Evolutionary conservation across 2,888 invertebrate species (phyloP).

Genomic region (Thumatha senex): DNA sequence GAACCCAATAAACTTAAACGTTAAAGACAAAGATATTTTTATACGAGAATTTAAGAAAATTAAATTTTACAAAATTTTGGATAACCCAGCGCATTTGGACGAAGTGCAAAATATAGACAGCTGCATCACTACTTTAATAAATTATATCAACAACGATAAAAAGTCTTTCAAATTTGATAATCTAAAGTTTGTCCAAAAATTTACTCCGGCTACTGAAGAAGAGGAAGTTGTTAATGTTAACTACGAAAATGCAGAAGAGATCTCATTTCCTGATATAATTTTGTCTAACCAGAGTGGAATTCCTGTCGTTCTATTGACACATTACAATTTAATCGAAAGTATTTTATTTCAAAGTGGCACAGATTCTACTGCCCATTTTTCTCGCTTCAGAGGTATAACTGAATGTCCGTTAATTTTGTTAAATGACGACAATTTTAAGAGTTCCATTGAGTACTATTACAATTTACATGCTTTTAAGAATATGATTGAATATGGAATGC

Average conservation of each 20-base stretch:
- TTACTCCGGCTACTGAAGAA: background rate
- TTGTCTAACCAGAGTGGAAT: conserved; percentile 1
- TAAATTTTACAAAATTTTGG: background rate
- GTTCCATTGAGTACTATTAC: conserved; percentile 6
- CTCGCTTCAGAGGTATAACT: background rate
- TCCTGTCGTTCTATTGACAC: conserved; percentile 2
- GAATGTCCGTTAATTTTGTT: conserved; percentile 4
- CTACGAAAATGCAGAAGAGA: conserved; percentile 1
- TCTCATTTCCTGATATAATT: conserved; percentile 6
- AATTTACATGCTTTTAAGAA: conserved; percentile 2
- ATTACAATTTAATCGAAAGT: conserved; percentile 1
- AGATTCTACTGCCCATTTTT: background rate
- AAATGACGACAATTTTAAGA: background rate
- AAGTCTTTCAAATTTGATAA: conserved; percentile 1
- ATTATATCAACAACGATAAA: conserved; percentile 1
- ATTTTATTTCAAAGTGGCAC: conserved; percentile 2
- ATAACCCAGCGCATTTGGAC: background rate
- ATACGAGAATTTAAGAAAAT: background rate
- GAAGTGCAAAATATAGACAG: background rate
- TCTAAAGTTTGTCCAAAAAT: conserved; percentile 1
- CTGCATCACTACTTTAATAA: background rate
- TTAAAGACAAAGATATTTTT: background rate
- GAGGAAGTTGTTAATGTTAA: background rate
- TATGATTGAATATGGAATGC: background rate
- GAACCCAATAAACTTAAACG: background rate